Conservation (phyloP, 2,888 invertebrate species). For the Hypselothyrea guttata region DNA sequence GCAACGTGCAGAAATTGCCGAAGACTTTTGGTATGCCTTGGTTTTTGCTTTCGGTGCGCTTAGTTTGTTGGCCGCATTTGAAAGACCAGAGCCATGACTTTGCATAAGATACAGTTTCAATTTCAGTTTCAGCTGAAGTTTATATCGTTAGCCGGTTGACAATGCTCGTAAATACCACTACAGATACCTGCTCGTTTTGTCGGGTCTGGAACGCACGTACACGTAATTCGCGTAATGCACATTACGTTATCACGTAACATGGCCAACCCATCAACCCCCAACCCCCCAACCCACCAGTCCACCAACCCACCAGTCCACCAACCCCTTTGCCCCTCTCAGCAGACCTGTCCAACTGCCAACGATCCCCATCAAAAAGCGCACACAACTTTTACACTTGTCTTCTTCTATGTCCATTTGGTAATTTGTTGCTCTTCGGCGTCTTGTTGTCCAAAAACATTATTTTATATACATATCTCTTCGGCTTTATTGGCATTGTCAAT, state of each 20-base stretch:
- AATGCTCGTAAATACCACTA: too few species aligned
- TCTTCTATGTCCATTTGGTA: conserved; percentile 40
- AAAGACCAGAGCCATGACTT: conserved; percentile 68
- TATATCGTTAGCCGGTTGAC: conserved; percentile 48
- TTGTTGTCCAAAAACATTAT: conserved; percentile 37
- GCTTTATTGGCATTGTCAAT: conserved; percentile 62
- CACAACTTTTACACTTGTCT: conserved; percentile 28
- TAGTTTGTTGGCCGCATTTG: conserved; percentile 50
- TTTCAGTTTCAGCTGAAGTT: conserved; percentile 23
- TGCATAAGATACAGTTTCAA: conserved; percentile 69
- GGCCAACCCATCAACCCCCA: not conserved
- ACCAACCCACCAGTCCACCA: not conserved
- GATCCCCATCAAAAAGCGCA: not conserved
- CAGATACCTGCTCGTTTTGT: conserved; percentile 26
- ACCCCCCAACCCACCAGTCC: not conserved
- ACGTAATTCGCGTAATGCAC: conserved; percentile 66
- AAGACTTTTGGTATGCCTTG: conserved; percentile 40
- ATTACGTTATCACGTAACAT: conserved; percentile 59
- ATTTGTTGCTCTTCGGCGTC: conserved; percentile 33
- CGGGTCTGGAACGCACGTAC: conserved; percentile 48
- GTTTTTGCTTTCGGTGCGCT: conserved; percentile 45
- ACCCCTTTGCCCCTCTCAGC: not conserved
- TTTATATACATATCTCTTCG: conserved; percentile 11
- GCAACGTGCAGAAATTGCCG: conserved; percentile 72
- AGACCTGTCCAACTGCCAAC: not conserved